Evolutionary conservation across 1,140 invertebrate genomes (phyloP).

Genomic region (Bombus confusus): DNA sequence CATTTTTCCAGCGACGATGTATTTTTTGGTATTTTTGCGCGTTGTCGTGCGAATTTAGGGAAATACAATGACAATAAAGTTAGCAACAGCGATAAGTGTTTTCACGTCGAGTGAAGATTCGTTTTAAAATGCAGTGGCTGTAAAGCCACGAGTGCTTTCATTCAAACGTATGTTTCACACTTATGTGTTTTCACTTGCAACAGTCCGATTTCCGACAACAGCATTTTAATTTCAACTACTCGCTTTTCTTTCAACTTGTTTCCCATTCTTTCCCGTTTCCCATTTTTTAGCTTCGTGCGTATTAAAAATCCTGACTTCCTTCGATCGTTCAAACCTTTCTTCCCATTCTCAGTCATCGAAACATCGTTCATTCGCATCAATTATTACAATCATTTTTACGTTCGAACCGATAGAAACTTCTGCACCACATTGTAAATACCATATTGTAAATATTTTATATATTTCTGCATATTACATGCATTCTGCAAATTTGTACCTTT

Average conservation of each 20-base stretch:
- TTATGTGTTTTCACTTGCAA: not conserved
- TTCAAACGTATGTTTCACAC: not conserved
- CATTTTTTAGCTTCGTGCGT: no score
- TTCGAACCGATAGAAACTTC: no score
- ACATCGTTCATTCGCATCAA: no score
- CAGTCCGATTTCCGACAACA: not conserved
- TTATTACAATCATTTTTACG: no score
- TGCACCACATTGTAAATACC: no score
- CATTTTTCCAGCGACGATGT: not conserved
- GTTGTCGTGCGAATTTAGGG: not conserved
- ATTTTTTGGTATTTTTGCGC: not conserved
- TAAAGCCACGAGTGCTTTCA: not conserved
- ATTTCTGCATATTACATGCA: no score
- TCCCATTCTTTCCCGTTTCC: no score
- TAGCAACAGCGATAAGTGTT: not conserved
- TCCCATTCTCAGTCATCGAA: no score
- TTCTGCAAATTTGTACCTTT: no score
- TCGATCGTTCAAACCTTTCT: not conserved
- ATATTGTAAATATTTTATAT: no score
- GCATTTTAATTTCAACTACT: not conserved
- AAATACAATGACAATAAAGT: constrained; percentile 4
- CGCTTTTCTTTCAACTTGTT: not conserved
- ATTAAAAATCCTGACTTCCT: not conserved
- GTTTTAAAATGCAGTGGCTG: not conserved
- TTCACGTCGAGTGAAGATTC: not conserved